Percentiles rank a stretch among this genome's conserved stretches.
phyloP scores from a whole-genome alignment of 2,797 vertebrate genomes.

The Crax fasciolata region DNA sequence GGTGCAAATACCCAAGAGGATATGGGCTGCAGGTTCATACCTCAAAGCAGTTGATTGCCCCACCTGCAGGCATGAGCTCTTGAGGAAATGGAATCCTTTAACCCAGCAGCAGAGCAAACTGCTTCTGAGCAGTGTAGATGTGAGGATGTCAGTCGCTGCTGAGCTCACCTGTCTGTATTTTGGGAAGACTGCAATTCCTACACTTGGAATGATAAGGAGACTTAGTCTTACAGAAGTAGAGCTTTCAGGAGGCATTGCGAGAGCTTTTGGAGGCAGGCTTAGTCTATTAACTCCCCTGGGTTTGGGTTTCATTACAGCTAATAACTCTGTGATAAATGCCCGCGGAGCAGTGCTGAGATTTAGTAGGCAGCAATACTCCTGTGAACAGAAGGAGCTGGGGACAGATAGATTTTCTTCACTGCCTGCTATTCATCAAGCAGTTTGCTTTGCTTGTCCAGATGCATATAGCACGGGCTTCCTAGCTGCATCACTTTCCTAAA shows the following conservation, averaged over 20 bases:
- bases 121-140: neutral
- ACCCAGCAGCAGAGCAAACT: neutral
- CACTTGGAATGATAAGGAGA: neutral
- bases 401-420: neutral
- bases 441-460: neutral
- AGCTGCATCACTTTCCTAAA: neutral
- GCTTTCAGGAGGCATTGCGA: neutral
- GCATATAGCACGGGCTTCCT: neutral
- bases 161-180: neutral
- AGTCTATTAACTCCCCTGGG: neutral
- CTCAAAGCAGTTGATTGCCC: fast-evolving
- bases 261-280: neutral
- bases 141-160: fast-evolving
- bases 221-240: neutral
- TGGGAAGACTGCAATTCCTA: neutral
- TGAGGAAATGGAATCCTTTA: neutral
- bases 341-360: neutral
- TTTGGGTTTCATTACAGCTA: neutral
- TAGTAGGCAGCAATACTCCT: neutral
- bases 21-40: neutral
- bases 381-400: neutral
- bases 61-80: neutral
- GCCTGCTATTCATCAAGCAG: neutral
- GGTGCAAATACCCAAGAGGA: neutral
- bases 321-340: neutral